These are phyloP conservation scores for Lamellibrachia columna DNA, from an alignment of 2,888 invertebrate species.

Conservation along the genomic window DNA sequence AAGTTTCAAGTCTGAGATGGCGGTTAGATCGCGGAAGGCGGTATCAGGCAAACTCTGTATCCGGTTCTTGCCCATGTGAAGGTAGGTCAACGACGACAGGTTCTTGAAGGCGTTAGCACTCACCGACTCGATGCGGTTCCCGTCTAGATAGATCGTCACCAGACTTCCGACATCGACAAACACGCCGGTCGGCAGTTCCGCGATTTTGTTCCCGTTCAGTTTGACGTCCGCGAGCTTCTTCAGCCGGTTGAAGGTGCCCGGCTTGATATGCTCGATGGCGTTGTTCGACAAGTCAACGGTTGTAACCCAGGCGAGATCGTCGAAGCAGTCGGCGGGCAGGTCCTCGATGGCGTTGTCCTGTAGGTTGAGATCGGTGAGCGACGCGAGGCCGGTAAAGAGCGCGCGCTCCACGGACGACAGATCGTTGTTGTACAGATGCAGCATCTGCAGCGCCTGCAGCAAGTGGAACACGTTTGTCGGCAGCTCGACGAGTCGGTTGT, in stretches of 20 bases:
- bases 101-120: conserved; percentile 28
- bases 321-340: too few relatives aligned
- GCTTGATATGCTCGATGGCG: too few relatives aligned
- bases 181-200: conserved; percentile 29
- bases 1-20: conserved; percentile 27
- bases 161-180: conserved; percentile 27
- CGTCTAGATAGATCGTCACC: conserved; percentile 33
- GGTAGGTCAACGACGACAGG: conserved; percentile 29
- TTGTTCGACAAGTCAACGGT: too few relatives aligned
- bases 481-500: conserved; percentile 24
- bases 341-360: conserved; percentile 35
- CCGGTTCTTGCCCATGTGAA: conserved; percentile 34
- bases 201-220: conserved; percentile 31
- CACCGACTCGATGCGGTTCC: conserved; percentile 27
- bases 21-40: conserved; percentile 32
- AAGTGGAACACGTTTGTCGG: conserved; percentile 28
- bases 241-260: too few relatives aligned
- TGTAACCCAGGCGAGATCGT: too few relatives aligned
- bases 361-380: conserved; percentile 34
- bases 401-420: conserved; percentile 21
- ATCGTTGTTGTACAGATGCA: conserved; percentile 38
- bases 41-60: conserved; percentile 25
- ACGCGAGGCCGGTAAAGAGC: conserved; percentile 30
- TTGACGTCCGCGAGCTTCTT: conserved; percentile 28
- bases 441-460: conserved; percentile 23